phyloP scores from a whole-genome alignment of 2,888 invertebrate species.

The Ephialtes manifestator region DNA sequence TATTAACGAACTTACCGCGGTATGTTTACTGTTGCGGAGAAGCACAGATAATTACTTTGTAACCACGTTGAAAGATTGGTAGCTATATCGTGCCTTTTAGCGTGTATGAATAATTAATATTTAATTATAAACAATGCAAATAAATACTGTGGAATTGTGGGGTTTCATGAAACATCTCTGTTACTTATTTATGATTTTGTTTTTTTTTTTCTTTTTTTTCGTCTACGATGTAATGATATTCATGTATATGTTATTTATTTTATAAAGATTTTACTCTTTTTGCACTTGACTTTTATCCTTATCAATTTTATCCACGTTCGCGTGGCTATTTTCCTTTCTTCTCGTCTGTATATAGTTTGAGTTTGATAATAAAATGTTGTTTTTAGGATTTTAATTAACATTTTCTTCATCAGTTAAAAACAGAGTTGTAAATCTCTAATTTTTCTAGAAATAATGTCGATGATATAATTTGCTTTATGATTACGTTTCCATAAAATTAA shows the following conservation, averaged over 20 bases:
- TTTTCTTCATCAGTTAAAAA: not conserved
- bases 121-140: conserved; percentile 79
- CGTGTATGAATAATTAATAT: conserved; percentile 79
- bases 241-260: conserved; percentile 84
- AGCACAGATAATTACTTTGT: conserved; percentile 79
- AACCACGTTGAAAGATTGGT: conserved; percentile 85
- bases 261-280: conserved; percentile 83
- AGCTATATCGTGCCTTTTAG: conserved; percentile 85
- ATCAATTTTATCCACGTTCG: conserved; percentile 31
- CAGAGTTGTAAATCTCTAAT: no score
- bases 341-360: conserved; percentile 42
- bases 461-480: no score
- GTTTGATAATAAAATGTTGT: conserved; percentile 45
- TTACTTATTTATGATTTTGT: conserved; percentile 81
- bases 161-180: conserved; percentile 79
- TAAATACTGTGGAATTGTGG: conserved; percentile 82
- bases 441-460: no score
- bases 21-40: conserved; percentile 72
- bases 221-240: conserved; percentile 81
- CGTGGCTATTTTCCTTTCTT: conserved; percentile 34
- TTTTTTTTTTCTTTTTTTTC: conserved; percentile 51
- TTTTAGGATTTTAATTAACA: conserved; percentile 17
- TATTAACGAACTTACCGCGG: conserved; percentile 75
- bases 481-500: no score
- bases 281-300: conserved; percentile 71